Evolutionary conservation across 2,797 vertebrate species (phyloP).

Genomic region (Carapus acus): DNA sequence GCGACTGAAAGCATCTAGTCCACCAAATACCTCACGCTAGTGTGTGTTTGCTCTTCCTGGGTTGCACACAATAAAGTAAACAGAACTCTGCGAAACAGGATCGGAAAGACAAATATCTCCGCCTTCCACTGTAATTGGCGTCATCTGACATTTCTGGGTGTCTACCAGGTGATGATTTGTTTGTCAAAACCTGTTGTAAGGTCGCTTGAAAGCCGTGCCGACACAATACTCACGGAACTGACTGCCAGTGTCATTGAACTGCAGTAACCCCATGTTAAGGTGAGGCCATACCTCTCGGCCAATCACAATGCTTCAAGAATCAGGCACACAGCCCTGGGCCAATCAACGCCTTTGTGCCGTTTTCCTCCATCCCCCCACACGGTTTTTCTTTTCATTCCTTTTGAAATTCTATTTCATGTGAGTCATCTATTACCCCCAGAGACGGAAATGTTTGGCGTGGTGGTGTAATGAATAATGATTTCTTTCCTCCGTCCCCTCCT

Average conservation of each 20-base stretch:
- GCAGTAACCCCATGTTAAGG: slow-evolving; percentile 73
- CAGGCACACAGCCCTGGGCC: slow-evolving; percentile 67
- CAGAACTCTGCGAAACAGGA: slow-evolving; percentile 17
- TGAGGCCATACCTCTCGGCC: slow-evolving; percentile 72
- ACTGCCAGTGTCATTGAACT: slow-evolving; percentile 74
- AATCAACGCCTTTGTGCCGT: slow-evolving; percentile 59
- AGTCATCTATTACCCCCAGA: slow-evolving; percentile 45
- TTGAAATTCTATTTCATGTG: slow-evolving; percentile 54
- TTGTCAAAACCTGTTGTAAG: slow-evolving; percentile 17
- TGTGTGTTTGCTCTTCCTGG: background rate
- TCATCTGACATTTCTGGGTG: slow-evolving; percentile 1
- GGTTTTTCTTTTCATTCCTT: slow-evolving; percentile 48
- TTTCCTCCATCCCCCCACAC: slow-evolving; percentile 11
- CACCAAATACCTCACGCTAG: background rate
- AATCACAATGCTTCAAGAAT: slow-evolving; percentile 64
- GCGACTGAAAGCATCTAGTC: too few relatives aligned
- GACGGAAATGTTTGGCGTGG: slow-evolving; percentile 40
- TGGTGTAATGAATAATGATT: background rate
- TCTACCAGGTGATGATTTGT: slow-evolving; percentile 13
- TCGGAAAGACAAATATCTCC: slow-evolving; percentile 34
- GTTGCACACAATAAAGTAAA: slow-evolving; percentile 3
- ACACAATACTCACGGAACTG: slow-evolving; percentile 23
- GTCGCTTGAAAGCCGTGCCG: slow-evolving; percentile 27
- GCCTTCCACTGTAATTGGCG: slow-evolving; percentile 16
- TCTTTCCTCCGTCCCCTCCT: background rate